Evolutionary conservation across 2,888 invertebrate genomes (phyloP).

Genomic region (Perizoma flavofasciatum): DNA sequence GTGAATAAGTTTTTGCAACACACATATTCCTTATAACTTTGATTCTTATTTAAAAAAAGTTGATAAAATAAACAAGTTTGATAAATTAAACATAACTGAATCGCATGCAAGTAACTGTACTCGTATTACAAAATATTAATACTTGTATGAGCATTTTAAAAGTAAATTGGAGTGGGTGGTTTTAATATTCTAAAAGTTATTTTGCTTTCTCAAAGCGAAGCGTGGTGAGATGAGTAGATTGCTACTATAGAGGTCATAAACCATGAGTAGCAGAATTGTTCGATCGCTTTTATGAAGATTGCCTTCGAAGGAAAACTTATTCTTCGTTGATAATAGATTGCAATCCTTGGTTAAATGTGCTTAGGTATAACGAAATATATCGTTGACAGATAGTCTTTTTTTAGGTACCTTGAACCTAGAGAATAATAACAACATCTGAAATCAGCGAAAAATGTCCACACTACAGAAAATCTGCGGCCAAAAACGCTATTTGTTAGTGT

Average conservation of each 20-base stretch:
- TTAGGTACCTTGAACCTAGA: no score
- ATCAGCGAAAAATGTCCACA: conserved; percentile 24
- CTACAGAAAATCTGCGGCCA: conserved; percentile 29
- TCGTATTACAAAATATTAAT: background rate
- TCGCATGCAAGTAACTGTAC: background rate
- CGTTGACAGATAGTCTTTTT: no score
- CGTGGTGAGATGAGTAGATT: conserved; percentile 20
- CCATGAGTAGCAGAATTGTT: conserved; percentile 42
- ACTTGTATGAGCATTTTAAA: background rate
- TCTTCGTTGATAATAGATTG: conserved; percentile 35
- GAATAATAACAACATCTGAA: no score
- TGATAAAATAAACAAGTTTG: background rate
- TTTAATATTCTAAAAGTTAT: conserved; percentile 17
- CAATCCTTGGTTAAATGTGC: conserved; percentile 16
- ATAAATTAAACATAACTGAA: background rate
- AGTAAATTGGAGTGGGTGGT: conserved; percentile 6
- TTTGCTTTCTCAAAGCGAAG: conserved; percentile 9
- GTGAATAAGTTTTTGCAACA: conserved; percentile 6
- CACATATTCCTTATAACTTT: conserved; percentile 5
- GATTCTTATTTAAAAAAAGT: background rate
- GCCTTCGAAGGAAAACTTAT: conserved; percentile 40
- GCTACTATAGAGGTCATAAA: conserved; percentile 43
- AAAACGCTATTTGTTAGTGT: conserved; percentile 26
- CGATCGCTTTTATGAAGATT: conserved; percentile 49
- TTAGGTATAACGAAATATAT: conserved; percentile 1